These are phyloP conservation scores for Cyprinodon diabolis DNA, from an alignment of 2,797 vertebrate genomes.

Conservation along the genomic window DNA sequence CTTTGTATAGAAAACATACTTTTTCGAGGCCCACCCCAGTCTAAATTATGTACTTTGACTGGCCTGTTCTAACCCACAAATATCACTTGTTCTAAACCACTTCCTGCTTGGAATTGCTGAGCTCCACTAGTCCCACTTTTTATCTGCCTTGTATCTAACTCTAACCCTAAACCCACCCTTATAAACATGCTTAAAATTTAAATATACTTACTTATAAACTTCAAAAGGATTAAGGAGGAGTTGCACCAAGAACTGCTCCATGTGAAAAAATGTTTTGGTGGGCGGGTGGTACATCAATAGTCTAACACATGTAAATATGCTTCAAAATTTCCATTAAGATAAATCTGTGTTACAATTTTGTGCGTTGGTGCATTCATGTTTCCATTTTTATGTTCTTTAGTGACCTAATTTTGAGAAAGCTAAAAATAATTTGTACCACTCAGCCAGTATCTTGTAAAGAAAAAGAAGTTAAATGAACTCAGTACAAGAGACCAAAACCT, in stretches of 20 bases:
- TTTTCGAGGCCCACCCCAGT: no score
- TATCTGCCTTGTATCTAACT: no score
- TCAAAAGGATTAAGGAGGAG: neutral
- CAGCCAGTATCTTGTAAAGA: neutral
- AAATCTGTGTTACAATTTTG: neutral
- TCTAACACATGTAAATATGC: neutral
- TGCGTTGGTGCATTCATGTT: neutral
- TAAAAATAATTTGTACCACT: neutral
- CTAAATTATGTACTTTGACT: no score
- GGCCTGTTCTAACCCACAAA: neutral
- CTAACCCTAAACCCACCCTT: no score
- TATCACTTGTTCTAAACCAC: neutral
- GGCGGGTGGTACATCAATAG: neutral
- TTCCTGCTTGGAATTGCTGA: neutral
- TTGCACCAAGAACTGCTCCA: neutral
- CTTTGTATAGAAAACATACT: no score
- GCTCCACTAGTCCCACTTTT: neutral
- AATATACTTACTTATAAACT: no score
- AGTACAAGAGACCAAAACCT: slow-evolving; percentile 2
- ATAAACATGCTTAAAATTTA: no score
- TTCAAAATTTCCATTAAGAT: neutral
- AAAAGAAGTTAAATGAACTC: neutral
- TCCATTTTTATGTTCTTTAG: neutral
- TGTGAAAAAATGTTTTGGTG: neutral
- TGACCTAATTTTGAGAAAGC: neutral